phyloP scores from a whole-genome alignment of 1,140 invertebrate genomes.

The Dermatophagoides farinae region DNA sequence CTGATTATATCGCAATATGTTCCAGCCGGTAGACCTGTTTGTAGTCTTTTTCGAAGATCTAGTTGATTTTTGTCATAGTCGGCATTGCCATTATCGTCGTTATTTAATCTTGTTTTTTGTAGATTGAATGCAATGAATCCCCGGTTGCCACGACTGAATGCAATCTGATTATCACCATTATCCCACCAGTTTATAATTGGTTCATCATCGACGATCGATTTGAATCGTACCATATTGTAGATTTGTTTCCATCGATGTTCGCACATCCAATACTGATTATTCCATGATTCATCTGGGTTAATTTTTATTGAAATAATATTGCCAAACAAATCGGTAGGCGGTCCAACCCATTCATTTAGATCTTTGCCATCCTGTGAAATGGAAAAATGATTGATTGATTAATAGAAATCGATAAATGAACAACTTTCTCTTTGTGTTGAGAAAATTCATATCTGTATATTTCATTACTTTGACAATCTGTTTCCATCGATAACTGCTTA shows the following conservation, averaged over 20 bases:
- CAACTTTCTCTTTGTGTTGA: too few relatives aligned
- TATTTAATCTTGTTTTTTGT: slow-evolving; percentile 10
- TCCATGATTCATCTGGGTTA: slow-evolving; percentile 31
- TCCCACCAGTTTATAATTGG: slow-evolving; percentile 39
- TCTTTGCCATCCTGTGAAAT: slow-evolving; percentile 29
- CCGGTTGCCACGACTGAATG: slow-evolving; percentile 43
- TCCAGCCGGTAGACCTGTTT: slow-evolving; percentile 51
- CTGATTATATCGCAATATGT: slow-evolving; percentile 66
- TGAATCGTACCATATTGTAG: slow-evolving; percentile 53
- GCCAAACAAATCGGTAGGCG: slow-evolving; percentile 28
- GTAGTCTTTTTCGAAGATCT: slow-evolving; percentile 15
- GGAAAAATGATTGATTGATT: slow-evolving; percentile 20
- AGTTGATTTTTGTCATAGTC: slow-evolving; percentile 27
- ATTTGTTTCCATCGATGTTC: slow-evolving; percentile 70
- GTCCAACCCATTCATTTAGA: slow-evolving; percentile 28
- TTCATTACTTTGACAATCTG: not conserved
- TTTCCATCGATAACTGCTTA: slow-evolving; percentile 43
- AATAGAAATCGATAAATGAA: too few relatives aligned
- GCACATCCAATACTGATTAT: slow-evolving; percentile 44
- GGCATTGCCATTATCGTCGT: slow-evolving; percentile 32
- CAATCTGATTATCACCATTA: slow-evolving; percentile 48
- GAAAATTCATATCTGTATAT: too few relatives aligned
- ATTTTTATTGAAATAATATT: slow-evolving; percentile 42
- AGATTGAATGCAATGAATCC: slow-evolving; percentile 52
- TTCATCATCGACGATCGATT: slow-evolving; percentile 36